phyloP scores from a whole-genome alignment of 2,888 invertebrate species.

The Galerucella calmariensis region DNA sequence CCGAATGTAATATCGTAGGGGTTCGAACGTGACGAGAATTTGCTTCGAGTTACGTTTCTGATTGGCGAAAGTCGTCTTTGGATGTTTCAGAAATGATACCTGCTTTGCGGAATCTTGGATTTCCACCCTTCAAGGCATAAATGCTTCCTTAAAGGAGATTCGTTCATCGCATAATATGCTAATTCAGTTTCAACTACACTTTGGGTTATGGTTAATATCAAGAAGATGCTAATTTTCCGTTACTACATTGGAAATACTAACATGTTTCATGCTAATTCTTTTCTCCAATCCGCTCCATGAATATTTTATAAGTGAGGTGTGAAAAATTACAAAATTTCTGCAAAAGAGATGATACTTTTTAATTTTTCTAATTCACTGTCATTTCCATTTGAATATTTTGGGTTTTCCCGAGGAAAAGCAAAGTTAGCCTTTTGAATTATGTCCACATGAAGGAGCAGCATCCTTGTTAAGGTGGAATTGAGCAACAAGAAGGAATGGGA shows the following conservation, averaged over 20 bases:
- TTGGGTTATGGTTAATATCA: conserved; percentile 57
- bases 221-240: conserved; percentile 52
- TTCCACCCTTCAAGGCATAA: conserved; percentile 42
- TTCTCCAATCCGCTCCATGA: background rate
- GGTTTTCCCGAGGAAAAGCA: too few species aligned
- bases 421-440: too few species aligned
- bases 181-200: conserved; percentile 56
- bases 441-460: too few species aligned
- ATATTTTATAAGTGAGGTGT: background rate
- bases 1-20: conserved; percentile 63
- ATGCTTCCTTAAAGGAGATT: conserved; percentile 42
- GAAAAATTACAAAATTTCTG: too few species aligned
- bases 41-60: conserved; percentile 44
- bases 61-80: conserved; percentile 55
- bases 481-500: too few species aligned
- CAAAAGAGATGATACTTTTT: too few species aligned
- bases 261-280: background rate
- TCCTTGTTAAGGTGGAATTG: too few species aligned
- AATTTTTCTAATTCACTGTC: too few species aligned
- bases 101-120: conserved; percentile 41
- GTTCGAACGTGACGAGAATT: conserved; percentile 55
- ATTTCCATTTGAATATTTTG: too few species aligned
- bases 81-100: conserved; percentile 50
- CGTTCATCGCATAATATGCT: conserved; percentile 57
- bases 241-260: conserved; percentile 21